A percentile compares a stretch with the other conserved stretches of the same genome.
These are phyloP conservation scores for Cyprinodon variegatus DNA, from an alignment of 2,113 vertebrate genomes.

Conservation along the genomic window DNA sequence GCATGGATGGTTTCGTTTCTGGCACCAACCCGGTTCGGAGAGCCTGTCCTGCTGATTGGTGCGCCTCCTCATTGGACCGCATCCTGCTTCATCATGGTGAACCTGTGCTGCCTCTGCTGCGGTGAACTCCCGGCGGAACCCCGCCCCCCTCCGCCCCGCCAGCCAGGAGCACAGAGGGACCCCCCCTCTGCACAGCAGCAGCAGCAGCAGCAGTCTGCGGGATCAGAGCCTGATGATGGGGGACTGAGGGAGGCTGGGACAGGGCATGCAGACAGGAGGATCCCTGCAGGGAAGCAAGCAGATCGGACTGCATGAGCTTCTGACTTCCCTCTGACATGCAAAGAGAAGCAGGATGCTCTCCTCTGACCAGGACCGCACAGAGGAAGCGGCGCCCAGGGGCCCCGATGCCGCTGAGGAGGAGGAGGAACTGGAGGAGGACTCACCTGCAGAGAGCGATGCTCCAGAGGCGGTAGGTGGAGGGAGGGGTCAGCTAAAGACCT, in stretches of 20 bases:
- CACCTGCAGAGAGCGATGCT: slow-evolving; percentile 68
- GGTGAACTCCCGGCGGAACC: slow-evolving; percentile 76
- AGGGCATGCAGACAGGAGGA: slow-evolving; percentile 12
- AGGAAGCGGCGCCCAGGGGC: slow-evolving; percentile 70
- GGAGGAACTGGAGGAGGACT: slow-evolving; percentile 51
- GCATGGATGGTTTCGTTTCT: too few species aligned
- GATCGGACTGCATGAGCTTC: slow-evolving; percentile 36
- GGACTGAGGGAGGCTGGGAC: slow-evolving; percentile 17
- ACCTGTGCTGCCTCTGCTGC: slow-evolving; percentile 77
- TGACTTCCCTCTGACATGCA: slow-evolving; percentile 64
- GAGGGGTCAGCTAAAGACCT: too few species aligned
- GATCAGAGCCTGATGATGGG: slow-evolving; percentile 46
- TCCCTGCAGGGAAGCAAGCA: slow-evolving; percentile 21
- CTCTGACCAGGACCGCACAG: slow-evolving; percentile 74
- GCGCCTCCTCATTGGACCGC: background rate
- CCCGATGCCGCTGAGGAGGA: slow-evolving; percentile 61
- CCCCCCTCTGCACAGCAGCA: slow-evolving; percentile 62
- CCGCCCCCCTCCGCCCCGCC: slow-evolving; percentile 71
- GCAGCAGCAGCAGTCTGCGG: slow-evolving; percentile 56
- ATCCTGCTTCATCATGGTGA: slow-evolving; percentile 63
- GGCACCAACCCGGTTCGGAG: too few species aligned
- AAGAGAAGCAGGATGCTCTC: slow-evolving; percentile 78
- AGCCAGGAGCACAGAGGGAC: slow-evolving; percentile 67
- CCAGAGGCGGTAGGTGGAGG: slow-evolving; percentile 72
- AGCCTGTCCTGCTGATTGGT: background rate